Base-by-base conservation (phyloP, 2,113 vertebrate species). In the Eublepharis macularius region DNA sequence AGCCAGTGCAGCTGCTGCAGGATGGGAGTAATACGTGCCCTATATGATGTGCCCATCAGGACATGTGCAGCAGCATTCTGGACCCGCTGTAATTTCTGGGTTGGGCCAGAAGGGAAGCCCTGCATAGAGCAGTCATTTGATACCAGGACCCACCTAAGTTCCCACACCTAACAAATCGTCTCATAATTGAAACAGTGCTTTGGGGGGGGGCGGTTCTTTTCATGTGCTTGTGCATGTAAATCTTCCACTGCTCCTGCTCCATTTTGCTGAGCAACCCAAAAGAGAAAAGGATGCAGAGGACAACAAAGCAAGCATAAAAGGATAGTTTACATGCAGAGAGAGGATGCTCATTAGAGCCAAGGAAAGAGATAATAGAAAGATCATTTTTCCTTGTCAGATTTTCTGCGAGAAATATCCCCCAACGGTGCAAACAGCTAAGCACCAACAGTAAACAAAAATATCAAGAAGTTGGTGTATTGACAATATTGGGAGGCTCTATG, bases 201-300 rank as follows among this genome's bases (percentile, higher is more conserved):
- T 6, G 11, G 60, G 11, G 60, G 60, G 60, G 60, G 11, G 60
- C 24, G 60, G 6, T 63, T 26, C 24, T 26, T 26, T 4, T 63
- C 9, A 9, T 63, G 0, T 32, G 39, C 32, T 24, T n/a, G 3
- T 57, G 21, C 13, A 2, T 65, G 39, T 32, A 12, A 45, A 26
- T 63, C 32, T 17, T 68, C 29, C n/a, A 82, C 36, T 6, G 34
- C 21, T 16, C 2, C 16, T 63, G 76, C 29, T 17, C 45, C 3
- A 19, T 89, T 88, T 86, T 32, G 21, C 34, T 86, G n/a, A 85
- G 43, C 6, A 82, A 41, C 39, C 80, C 36, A 81, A 87, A 13
- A 88, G 0, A 80, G 2, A 36, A 3, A 0, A 2, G n/a, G 32
- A 34, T 51, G 54, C 24, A 29, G 12, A 29, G 65, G 57, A 41